A percentile compares a stretch with the other conserved stretches of the same genome.
Evolutionary conservation across 1,140 invertebrate species (phyloP).

Genomic region (Dinoponera quadriceps): DNA sequence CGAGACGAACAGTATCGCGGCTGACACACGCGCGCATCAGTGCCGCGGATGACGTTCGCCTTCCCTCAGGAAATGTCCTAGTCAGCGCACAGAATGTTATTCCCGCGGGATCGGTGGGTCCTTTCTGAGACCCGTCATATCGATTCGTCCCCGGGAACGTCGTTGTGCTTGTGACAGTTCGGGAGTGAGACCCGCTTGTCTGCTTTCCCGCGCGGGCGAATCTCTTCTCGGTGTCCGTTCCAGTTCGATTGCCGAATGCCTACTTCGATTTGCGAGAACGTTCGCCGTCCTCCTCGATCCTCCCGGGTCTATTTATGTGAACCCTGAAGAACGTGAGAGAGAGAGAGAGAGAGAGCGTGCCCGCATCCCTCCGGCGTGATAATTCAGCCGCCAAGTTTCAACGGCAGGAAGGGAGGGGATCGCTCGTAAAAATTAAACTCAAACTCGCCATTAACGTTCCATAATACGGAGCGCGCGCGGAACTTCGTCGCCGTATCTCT

Average conservation of each 20-base stretch:
- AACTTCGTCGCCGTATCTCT: constrained; percentile 65
- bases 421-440: constrained; percentile 67
- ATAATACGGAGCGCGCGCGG: constrained; percentile 39
- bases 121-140: constrained; percentile 54
- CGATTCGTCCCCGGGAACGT: constrained; percentile 49
- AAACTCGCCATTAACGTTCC: constrained; percentile 64
- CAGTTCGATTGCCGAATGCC: constrained; percentile 50
- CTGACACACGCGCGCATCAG: constrained; percentile 49
- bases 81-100: constrained; percentile 54
- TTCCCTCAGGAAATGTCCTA: constrained; percentile 48
- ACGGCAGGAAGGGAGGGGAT: background rate
- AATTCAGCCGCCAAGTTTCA: constrained; percentile 66
- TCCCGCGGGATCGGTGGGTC: constrained; percentile 27
- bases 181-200: constrained; percentile 44
- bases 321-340: constrained; percentile 1
- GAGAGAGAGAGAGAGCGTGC: too few relatives aligned
- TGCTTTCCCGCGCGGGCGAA: constrained; percentile 31
- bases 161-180: constrained; percentile 57
- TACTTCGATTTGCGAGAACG: constrained; percentile 51
- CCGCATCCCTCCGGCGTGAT: constrained; percentile 55
- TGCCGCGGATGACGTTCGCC: constrained; percentile 26
- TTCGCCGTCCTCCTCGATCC: constrained; percentile 21
- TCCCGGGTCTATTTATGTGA: constrained; percentile 47
- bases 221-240: constrained; percentile 51
- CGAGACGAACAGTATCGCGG: constrained; percentile 27